Evolutionary conservation across 2,888 invertebrate species (phyloP), one percentile per base, ranked within the genome.

Genomic region (Drosophila kanekoi): DNA sequence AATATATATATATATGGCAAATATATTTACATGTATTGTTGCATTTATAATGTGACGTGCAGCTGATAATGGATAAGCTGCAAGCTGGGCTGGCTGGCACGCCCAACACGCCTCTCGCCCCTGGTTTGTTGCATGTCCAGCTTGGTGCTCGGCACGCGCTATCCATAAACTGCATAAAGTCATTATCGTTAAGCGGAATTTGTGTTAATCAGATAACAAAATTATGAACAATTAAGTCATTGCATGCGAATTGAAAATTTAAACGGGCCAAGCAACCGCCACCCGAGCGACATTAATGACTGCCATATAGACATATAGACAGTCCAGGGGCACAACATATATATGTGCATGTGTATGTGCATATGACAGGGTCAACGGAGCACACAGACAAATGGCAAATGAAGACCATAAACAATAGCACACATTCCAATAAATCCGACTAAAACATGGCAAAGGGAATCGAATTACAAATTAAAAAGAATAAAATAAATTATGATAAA

Each of bases 211-310:
- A 76, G 89, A 88, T 89, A 84, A 84, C 87, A 88, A 89, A 84
- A 84, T 84, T 88, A 84, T 84, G 84, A 84, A 84, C 84, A 84
- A 84, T 84, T 84, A 84, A 84, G 89, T 88, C 89, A 88, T 84
- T 88, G 84, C 84, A 88, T 86, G 83, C 72, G 87, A 88, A 88
- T 88, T 88, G 89, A 88, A 88, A 88, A 88, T 86, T 86, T 83
- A 78, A 82, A 67, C 54, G 40, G 57, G 64, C 68, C 51, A 51
- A 32, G 49, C 57, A 51, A 47, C 53, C 52, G 23, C 23, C 51
- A 23, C 38, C 51, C 51, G 38, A 51, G 38, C 51, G 14, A 51
- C 74, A 80, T 80, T 83, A 83, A 81, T 80, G 65, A 70, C 37
- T 20, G 61, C 63, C 53, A 40, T 40, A 37, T 2, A 35, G 4